Percentiles rank a stretch among this genome's conserved stretches.
phyloP scores from a whole-genome alignment of 2,113 vertebrate genomes.

The Phalacrocorax pelagicus region DNA sequence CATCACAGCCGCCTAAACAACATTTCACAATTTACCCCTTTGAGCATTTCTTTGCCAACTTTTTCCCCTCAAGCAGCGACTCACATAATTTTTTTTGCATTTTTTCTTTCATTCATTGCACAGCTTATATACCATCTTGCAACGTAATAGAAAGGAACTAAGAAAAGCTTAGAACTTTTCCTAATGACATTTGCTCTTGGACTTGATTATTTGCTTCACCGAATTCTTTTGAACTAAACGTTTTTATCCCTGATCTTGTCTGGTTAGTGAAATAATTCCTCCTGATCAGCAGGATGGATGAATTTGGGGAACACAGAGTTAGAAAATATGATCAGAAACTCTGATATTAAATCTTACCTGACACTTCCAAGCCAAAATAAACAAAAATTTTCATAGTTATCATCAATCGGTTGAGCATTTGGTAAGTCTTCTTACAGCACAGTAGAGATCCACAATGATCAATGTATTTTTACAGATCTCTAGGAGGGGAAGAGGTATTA shows the following conservation, averaged over 20 bases:
- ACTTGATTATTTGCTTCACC: not conserved
- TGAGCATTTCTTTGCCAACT: not conserved
- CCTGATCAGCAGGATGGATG: not conserved
- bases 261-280: not conserved
- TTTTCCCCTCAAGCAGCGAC: not conserved
- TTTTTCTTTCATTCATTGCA: not conserved
- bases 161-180: not conserved
- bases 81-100: not conserved
- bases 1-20: not conserved
- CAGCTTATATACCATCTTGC: not conserved
- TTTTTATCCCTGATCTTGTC: not conserved
- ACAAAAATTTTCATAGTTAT: not conserved
- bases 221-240: not conserved
- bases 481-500: not conserved
- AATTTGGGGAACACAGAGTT: not conserved
- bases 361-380: not conserved
- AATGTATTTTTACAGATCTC: not conserved
- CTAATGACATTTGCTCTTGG: not conserved
- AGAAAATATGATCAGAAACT: not conserved
- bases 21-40: slow-evolving; percentile 5
- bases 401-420: not conserved
- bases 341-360: not conserved
- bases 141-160: not conserved
- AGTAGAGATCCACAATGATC: not conserved
- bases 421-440: not conserved